These are phyloP conservation scores for Antheraea assamensis DNA, from an alignment of 2,888 invertebrate species.

Conservation along the genomic window DNA sequence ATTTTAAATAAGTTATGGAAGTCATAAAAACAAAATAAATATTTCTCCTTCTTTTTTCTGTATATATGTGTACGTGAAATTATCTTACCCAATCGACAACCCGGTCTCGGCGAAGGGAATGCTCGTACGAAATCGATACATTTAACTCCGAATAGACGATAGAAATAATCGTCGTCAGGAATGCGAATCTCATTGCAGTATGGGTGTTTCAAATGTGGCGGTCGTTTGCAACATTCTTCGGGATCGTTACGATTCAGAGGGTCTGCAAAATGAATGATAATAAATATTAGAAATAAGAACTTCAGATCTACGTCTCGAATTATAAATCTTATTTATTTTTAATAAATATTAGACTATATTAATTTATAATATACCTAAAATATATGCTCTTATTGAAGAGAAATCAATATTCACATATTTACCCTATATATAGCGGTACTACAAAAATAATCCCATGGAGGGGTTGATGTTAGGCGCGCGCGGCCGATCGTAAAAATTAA, in stretches of 20 bases:
- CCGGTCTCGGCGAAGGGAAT: conserved; percentile 92
- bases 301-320: background rate
- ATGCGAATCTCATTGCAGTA: conserved; percentile 95
- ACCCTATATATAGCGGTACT: no score
- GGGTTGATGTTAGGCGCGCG: no score
- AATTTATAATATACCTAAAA: no score
- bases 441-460: no score
- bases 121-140: conserved; percentile 96
- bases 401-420: no score
- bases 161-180: conserved; percentile 96
- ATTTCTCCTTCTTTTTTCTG: background rate
- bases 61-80: background rate
- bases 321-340: background rate
- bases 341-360: no score
- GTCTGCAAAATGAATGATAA: conserved; percentile 79
- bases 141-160: conserved; percentile 90
- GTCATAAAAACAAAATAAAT: background rate
- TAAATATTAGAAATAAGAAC: background rate
- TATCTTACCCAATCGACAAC: conserved; percentile 90
- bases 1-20: background rate
- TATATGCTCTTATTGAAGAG: no score
- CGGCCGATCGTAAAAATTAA: no score
- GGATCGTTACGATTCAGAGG: conserved; percentile 93
- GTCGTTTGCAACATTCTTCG: conserved; percentile 93
- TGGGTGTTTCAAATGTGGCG: conserved; percentile 91